phyloP scores from a whole-genome alignment of 2,888 invertebrate species.

The Bembecia ichneumoniformis region DNA sequence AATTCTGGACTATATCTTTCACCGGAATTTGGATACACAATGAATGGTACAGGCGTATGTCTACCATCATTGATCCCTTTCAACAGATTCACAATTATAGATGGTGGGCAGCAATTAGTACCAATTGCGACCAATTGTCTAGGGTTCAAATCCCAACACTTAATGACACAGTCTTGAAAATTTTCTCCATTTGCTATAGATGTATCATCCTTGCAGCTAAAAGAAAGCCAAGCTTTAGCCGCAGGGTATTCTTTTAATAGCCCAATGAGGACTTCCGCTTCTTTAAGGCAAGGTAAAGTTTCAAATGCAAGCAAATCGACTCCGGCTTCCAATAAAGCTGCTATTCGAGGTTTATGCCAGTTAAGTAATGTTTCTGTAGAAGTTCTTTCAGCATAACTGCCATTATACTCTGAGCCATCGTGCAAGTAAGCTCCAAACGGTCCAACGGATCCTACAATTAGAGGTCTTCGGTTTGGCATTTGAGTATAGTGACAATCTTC shows the following conservation, averaged over 20 bases:
- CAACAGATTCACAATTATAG: conserved; percentile 39
- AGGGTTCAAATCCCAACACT: conserved; percentile 77
- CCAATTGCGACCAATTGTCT: conserved; percentile 84
- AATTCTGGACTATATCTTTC: conserved; percentile 76
- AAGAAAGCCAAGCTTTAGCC: conserved; percentile 88
- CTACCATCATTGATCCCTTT: conserved; percentile 35
- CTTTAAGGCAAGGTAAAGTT: conserved; percentile 88
- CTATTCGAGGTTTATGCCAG: conserved; percentile 88
- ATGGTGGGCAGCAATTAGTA: conserved; percentile 82
- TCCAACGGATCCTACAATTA: conserved; percentile 90
- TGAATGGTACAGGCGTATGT: conserved; percentile 73
- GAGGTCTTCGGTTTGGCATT: conserved; percentile 39
- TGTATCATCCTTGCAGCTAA: conserved; percentile 80
- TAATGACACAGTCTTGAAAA: conserved; percentile 76
- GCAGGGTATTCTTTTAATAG: conserved; percentile 83
- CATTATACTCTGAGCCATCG: conserved; percentile 93
- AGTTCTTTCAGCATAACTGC: conserved; percentile 78
- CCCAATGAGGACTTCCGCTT: conserved; percentile 84
- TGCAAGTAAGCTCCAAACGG: conserved; percentile 91
- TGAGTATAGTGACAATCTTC: conserved; percentile 43
- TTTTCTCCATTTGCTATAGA: conserved; percentile 82
- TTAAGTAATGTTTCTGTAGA: conserved; percentile 75
- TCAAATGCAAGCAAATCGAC: conserved; percentile 92
- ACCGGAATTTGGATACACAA: conserved; percentile 94
- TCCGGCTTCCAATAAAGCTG: conserved; percentile 81